These are phyloP conservation scores for Paramuricea clavata DNA, from an alignment of 92 coral and sea anemone genomes.

Conservation along the genomic window DNA sequence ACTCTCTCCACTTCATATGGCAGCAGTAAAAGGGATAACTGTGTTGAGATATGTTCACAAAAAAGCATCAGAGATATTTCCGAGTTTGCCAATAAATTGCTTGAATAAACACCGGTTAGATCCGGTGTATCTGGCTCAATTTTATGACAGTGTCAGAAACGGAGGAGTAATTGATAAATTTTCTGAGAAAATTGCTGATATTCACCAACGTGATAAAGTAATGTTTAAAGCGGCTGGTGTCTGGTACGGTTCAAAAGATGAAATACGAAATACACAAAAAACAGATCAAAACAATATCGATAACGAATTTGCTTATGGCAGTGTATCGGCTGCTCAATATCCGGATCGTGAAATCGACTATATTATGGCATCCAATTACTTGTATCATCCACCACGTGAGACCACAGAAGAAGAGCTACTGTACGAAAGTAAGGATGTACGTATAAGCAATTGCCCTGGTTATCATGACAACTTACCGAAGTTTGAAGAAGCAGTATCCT, in stretches of 20 bases:
- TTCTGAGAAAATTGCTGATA: neutral
- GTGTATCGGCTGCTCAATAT: conserved; percentile 59
- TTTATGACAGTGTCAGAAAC: neutral
- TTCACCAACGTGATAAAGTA: no score
- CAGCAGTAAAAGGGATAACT: conserved; percentile 15
- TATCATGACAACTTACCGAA: neutral
- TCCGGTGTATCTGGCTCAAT: conserved; percentile 14
- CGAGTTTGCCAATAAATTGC: conserved; percentile 18
- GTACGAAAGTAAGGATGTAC: neutral
- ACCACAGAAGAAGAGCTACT: neutral
- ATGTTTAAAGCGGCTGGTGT: no score
- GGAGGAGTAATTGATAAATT: neutral
- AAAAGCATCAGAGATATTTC: neutral
- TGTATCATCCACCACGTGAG: conserved; percentile 3
- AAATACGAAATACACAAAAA: neutral
- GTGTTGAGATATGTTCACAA: neutral
- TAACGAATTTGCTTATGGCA: neutral
- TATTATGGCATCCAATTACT: conserved; percentile 32
- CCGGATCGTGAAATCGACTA: conserved; percentile 54
- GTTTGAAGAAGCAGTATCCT: neutral
- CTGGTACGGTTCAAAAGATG: neutral
- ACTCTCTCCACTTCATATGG: conserved; percentile 15
- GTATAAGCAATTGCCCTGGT: conserved; percentile 16
- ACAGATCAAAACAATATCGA: neutral
- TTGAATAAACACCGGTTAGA: neutral